Base-by-base conservation (phyloP, 2,888 invertebrate genomes). In the Drosophila incognita region DNA sequence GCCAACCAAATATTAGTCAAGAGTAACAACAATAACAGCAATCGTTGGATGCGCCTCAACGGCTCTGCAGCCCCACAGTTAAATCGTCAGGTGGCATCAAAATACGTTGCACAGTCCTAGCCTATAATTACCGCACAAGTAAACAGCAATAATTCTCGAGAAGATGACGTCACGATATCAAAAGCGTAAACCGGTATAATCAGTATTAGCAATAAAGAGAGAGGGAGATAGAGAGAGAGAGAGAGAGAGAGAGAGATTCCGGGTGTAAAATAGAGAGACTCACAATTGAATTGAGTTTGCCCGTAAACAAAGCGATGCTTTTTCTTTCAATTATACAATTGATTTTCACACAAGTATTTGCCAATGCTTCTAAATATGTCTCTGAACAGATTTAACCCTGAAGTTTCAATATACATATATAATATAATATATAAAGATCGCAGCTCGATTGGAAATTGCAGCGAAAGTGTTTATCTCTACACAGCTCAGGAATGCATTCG, bases 31-130 rank as follows among this genome's bases (percentile, higher is more conserved):
- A 51, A 33, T 38, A 42, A 36, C 24, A 68, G 57, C 60, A 51
- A 53, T 46, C 51, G 21, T 8, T 64, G 24, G 46, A 57, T 65
- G 33, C 53, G 57, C 65, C 60, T 63, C 35, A 52, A n/a, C 40
- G 56, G 46, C 27, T 59, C 48, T 27, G 56, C 18, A 4, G 21
- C 60, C 54, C 46, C 80, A 70, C 57, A 61, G 51, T 79, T 56
- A 69, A 69, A 54, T 67, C 60, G 48, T 15, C 61, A 66, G 59
- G 48, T 70, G 61, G 2, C 15, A 24, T 29, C 7, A 18, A 38
- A 42, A 59, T 31, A 58, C 31, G 35, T 46, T 48, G 27, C 51
- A 67, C 27, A n/a, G 56, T 27, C 13, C 13, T 27, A 27, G 15
- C 6, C 13, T 18, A 31, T 40, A 62, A 57, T 57, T 51, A 36